Evolutionary conservation across 2,797 vertebrate species (phyloP), one percentile per base, ranked within the genome.

Genomic region (Gallinago stenura): DNA sequence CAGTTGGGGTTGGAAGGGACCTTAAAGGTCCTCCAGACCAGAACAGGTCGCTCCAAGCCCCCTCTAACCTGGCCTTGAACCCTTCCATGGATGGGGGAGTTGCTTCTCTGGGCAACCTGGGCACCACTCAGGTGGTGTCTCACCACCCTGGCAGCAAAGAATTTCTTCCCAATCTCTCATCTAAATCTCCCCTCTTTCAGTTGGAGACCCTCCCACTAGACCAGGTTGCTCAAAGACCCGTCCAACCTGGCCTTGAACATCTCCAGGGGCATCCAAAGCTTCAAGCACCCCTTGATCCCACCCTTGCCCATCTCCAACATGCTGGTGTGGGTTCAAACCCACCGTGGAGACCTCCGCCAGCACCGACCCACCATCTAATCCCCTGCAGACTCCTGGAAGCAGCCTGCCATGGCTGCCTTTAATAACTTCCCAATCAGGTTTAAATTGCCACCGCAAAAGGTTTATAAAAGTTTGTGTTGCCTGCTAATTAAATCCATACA

Each of bases 401-500:
- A 95, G 95, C 87, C 89, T 94, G 79, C 94, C 89, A 58, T 41
- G 73, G 61, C 82, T 91, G 87, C 89, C 89, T 96, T 94, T 93
- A 96, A 95, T 96, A 95, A 96, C 89, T 96, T 93, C 43, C 91
- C 91, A 91, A 97, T 94, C 93, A 95, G 77, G 90, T 95, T 94
- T 95, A 86, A 97, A 96, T 95, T 93, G 90, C 95, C 82, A 81
- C 89, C 89, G 93, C 84, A 71, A 96, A 96, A 97, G 94, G 93
- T 97, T 96, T 96, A 95, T 95, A 96, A 95, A 97, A 97, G 95
- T 96, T 96, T 94, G 95, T 93, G 91, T 95, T 97, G 88, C 93
- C 83, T 97, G 97, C 92, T 98, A 98, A 98, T 97, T 96, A 98
- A 96, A 97, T 89, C 95, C 85, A 96, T 93, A 95, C 91, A 95